Percentiles rank a stretch among this genome's conserved stretches.
These are phyloP conservation scores for Bothrops jararaca DNA, from an alignment of 2,113 vertebrate species.

Conservation along the genomic window DNA sequence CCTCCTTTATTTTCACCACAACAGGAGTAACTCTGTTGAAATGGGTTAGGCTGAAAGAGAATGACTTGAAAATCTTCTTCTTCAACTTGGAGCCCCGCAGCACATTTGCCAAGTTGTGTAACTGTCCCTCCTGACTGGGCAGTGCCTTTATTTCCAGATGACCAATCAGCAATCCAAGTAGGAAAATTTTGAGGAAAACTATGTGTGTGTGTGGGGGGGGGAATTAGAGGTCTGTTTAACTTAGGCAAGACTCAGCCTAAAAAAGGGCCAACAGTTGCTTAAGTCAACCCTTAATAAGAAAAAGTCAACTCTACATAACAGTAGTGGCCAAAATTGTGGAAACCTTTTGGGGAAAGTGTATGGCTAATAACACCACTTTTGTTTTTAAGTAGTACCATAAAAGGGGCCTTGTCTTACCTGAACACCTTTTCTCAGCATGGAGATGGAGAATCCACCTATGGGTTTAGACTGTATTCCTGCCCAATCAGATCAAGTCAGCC, in stretches of 20 bases:
- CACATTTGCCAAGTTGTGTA: neutral
- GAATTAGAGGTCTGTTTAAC: neutral
- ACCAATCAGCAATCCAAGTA: neutral
- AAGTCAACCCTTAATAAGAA: neutral
- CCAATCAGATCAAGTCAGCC: too few relatives aligned
- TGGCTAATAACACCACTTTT: too few relatives aligned
- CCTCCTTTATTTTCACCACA: neutral
- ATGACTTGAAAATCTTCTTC: neutral
- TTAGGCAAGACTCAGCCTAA: neutral
- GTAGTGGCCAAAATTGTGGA: too few relatives aligned
- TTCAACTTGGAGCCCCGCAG: neutral
- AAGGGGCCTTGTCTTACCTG: too few relatives aligned
- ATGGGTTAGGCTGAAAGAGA: neutral
- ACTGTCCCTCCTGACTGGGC: neutral
- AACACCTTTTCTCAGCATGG: too few relatives aligned
- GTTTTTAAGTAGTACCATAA: too few relatives aligned
- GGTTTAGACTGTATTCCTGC: too few relatives aligned
- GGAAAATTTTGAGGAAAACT: neutral
- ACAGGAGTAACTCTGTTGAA: neutral
- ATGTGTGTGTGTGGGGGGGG: neutral
- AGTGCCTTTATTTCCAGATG: neutral
- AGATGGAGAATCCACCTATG: too few relatives aligned
- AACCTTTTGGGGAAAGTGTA: too few relatives aligned
- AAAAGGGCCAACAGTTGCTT: neutral
- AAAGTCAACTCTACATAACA: neutral